These are phyloP conservation scores for Rhinoptilus africanus DNA, from an alignment of 2,113 vertebrate genomes.

Conservation along the genomic window DNA sequence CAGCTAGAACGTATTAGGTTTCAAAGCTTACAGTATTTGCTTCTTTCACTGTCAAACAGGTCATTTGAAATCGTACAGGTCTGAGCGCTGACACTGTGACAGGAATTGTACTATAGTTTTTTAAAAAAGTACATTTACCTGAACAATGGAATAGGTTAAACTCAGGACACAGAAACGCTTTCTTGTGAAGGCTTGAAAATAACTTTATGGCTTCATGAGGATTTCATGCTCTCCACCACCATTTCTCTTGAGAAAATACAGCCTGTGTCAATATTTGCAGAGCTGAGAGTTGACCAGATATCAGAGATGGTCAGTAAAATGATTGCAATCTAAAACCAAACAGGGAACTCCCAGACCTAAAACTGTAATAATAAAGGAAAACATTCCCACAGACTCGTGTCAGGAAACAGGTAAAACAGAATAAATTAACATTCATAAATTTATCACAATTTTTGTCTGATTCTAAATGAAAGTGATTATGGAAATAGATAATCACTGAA, in stretches of 20 bases:
- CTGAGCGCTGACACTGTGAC: not conserved
- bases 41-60: not conserved
- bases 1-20: not conserved
- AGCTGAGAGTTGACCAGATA: not conserved
- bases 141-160: not conserved
- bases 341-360: not conserved
- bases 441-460: not conserved
- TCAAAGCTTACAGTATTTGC: not conserved
- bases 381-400: not conserved
- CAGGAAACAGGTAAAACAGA: not conserved
- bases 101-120: not conserved
- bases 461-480: not conserved
- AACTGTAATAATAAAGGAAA: not conserved
- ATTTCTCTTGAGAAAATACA: not conserved
- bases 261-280: not conserved
- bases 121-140: not conserved
- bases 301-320: not conserved
- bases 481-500: not conserved
- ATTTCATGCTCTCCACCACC: not conserved
- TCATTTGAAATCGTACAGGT: not conserved
- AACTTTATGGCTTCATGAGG: not conserved
- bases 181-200: not conserved
- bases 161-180: not conserved
- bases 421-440: not conserved
- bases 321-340: not conserved